Evolutionary conservation across 2,888 invertebrate species (phyloP), one percentile per base, ranked within the genome.

Genomic region (Phortica magna): DNA sequence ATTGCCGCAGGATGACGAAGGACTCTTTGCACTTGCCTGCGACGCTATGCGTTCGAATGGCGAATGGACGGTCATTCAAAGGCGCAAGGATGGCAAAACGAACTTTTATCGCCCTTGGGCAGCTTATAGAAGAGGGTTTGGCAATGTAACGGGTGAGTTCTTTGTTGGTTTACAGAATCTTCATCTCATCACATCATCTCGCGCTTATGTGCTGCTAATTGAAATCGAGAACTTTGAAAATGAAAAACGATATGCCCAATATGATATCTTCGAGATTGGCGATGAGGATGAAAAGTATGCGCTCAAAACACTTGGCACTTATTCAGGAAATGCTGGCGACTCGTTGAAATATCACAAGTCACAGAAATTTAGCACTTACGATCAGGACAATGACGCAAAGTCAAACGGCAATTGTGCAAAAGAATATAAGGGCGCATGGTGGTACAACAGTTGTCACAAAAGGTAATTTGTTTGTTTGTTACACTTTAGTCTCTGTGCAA

Each of bases 51-150:
- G 39, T 2, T n/a, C 22, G 2, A 41, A n/a, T 1, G 39, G n/a
- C 10, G n/a, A 39, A 10, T 67, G 67, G 67, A 67, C n/a, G 2
- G 67, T 67, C 22, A 67, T 67, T 31, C 67, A 67, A 10, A 10
- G 42, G 10, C 22, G 67, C 31, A 67, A 5, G 9, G n/a, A 53
- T 55, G 55, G 55, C 55, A 55, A 17, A 14, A 12, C 17, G 6
- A 17, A 55, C 17, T 55, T 55, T 14, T 55, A 55, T 55, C 55
- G 55, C 0, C 55, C 55, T 1, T 55, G 55, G 55, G 14, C 12
- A 5, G 55, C 6, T n/a, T 71, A 71, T 48, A 41, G 6, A 12
- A 48, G 31, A 19, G 70, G 70, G 7, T 71, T 71, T 53, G 70
- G 70, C 53, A 14, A 42, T 39, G 12, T 71, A 17, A 17, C 14